Evolutionary conservation across 2,888 invertebrate species (phyloP), one percentile per base, ranked within the genome.

Genomic region (Lydus trimaculatus): DNA sequence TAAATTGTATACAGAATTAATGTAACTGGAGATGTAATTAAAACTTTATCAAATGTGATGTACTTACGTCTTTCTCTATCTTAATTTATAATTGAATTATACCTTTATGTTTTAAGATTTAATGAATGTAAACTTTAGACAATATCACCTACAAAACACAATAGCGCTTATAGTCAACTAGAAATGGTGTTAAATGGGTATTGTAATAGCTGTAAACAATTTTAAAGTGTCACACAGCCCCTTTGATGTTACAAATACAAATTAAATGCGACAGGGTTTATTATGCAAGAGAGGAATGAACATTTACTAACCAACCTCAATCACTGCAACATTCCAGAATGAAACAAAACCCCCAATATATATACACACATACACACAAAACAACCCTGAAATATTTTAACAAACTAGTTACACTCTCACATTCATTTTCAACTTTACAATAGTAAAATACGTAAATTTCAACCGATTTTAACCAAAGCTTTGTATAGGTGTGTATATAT

Each of bases 191-290:
- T 73, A 65, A 73, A 73, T 69, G 13, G 71, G 31, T 67, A 61
- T 65, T 65, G 64, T 70, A 69, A 67, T 71, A 64, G 66, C 64
- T 73, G 70, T 72, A 70, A 73, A 75, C 71, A 71, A 70, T 71
- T 73, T 73, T 72, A 70, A 75, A 71, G 70, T 68, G 72, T 70
- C 69, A 63, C 17, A 20, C 20, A 11, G 11, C 23, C 69, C 69
- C 64, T 75, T 73, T 71, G 70, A 67, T 70, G 72, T 72, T 67
- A 59, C 43, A 43, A 43, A 52, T 63, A 67, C 69, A 73, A 75
- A 73, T 71, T 69, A 71, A 71, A 72, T 70, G 69, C 69, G 75
- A 73, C 75, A 72, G 73, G 43, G 72, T 73, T 75, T 73, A 75
- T 73, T 75, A 74, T 72, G 71, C 72, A 71, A 65, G 72, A 65